Percentiles rank a stretch among this genome's conserved stretches.
phyloP scores from a whole-genome alignment of 2,888 invertebrate species.

The Hydrotaea diabolus region DNA sequence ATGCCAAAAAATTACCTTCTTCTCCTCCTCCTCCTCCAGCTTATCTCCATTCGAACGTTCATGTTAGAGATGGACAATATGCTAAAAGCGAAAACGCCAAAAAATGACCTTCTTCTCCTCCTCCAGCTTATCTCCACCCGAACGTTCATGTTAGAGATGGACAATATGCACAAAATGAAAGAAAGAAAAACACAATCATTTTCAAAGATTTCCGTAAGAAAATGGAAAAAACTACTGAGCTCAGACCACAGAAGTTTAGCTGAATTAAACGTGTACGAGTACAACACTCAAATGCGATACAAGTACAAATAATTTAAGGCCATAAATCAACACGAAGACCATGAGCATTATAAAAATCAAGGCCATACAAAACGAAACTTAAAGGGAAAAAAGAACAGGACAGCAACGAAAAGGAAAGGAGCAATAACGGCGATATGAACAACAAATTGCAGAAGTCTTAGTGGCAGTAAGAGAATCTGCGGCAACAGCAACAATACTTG shows the following conservation, averaged over 20 bases:
- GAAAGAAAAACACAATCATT: no score
- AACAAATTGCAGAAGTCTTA: not conserved
- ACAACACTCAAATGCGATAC: conserved; percentile 8
- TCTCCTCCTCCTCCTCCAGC: conserved; percentile 24
- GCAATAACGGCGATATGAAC: not conserved
- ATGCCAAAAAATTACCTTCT: no score
- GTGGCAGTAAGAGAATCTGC: not conserved
- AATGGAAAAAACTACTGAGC: no score
- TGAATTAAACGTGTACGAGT: not conserved
- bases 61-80: no score
- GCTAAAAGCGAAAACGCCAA: no score
- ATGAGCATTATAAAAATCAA: conserved; percentile 39
- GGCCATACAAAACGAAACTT: conserved; percentile 14
- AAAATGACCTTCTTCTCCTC: no score
- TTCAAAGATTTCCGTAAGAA: no score
- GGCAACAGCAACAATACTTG: not conserved
- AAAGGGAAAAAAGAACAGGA: not conserved
- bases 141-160: no score
- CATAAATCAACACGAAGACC: conserved; percentile 40
- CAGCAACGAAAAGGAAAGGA: not conserved
- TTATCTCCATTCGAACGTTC: no score
- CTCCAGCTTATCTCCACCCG: no score
- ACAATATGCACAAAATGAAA: no score
- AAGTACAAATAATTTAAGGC: conserved; percentile 35
- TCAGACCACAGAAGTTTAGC: not conserved